Percentiles rank a stretch among this genome's conserved stretches.
Evolutionary conservation across 1,140 invertebrate species (phyloP).

Genomic region (Achatina immaculata): DNA sequence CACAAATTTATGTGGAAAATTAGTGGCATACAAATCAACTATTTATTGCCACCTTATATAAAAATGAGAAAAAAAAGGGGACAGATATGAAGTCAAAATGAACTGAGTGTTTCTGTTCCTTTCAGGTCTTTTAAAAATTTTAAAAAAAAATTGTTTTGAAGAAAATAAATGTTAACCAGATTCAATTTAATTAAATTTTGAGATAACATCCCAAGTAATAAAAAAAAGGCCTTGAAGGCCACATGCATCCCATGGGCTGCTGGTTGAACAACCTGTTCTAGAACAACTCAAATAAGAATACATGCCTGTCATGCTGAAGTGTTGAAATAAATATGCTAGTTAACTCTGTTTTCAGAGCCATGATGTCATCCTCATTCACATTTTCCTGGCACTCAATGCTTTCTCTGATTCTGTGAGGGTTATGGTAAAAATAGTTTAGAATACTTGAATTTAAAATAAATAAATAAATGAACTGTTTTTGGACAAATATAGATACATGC

Average conservation of each 20-base stretch:
- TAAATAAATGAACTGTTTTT: slow-evolving; percentile 14
- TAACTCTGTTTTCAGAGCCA: slow-evolving; percentile 58
- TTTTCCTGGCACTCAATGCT: slow-evolving; percentile 53
- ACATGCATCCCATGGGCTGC: not conserved
- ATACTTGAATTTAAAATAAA: slow-evolving; percentile 17
- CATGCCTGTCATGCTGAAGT: slow-evolving; percentile 63
- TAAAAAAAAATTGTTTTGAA: not conserved
- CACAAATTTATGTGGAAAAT: too few relatives aligned
- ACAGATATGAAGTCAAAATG: not conserved
- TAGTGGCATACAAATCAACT: too few relatives aligned
- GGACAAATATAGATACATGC: not conserved
- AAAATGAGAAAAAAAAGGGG: too few relatives aligned
- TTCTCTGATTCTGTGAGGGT: slow-evolving; percentile 48
- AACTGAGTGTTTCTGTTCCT: not conserved
- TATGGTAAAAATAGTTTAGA: not conserved
- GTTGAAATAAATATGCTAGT: slow-evolving; percentile 60
- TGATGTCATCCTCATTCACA: slow-evolving; percentile 55
- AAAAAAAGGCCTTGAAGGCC: not conserved
- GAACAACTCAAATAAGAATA: not conserved
- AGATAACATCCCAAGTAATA: not conserved
- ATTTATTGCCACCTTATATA: too few relatives aligned
- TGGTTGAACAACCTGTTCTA: not conserved
- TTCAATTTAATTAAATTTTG: not conserved
- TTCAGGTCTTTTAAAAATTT: not conserved
- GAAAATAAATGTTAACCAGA: not conserved